Percentiles rank a stretch among this genome's conserved stretches.
Conservation (phyloP, 2,888 invertebrate species). For the Tiliacea aurago region DNA sequence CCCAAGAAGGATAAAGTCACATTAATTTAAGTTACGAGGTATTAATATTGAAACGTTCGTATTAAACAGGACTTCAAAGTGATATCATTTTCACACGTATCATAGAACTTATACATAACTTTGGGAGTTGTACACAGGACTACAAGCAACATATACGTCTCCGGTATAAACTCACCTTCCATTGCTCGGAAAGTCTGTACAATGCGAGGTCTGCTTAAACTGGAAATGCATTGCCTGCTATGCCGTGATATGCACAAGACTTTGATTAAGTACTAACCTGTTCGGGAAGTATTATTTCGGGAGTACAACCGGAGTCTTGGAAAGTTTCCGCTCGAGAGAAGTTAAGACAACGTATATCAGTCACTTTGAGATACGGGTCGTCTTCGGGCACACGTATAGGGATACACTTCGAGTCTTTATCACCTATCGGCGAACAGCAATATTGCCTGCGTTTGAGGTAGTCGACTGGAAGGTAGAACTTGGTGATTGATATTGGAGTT, state of each 20-base stretch:
- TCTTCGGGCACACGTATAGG: conserved; percentile 79
- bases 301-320: conserved; percentile 79
- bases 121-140: conserved; percentile 16
- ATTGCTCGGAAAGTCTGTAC: background rate
- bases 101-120: conserved; percentile 59
- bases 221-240: background rate
- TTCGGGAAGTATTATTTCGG: conserved; percentile 75
- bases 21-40: conserved; percentile 68
- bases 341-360: conserved; percentile 82
- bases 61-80: conserved; percentile 62
- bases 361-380: conserved; percentile 83
- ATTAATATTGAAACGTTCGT: conserved; percentile 68
- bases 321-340: conserved; percentile 84
- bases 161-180: background rate
- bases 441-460: conserved; percentile 73
- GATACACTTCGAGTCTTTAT: conserved; percentile 75
- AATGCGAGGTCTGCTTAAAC: background rate
- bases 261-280: conserved; percentile 73
- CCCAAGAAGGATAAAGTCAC: conserved; percentile 62
- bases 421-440: conserved; percentile 75
- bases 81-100: conserved; percentile 68
- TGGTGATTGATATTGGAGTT: conserved; percentile 25
- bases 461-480: conserved; percentile 73
- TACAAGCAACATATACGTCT: background rate
- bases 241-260: conserved; percentile 16